A percentile compares a stretch with the other conserved stretches of the same genome.
Evolutionary conservation across 2,797 vertebrate species (phyloP).

Genomic region (Ibycter americanus): DNA sequence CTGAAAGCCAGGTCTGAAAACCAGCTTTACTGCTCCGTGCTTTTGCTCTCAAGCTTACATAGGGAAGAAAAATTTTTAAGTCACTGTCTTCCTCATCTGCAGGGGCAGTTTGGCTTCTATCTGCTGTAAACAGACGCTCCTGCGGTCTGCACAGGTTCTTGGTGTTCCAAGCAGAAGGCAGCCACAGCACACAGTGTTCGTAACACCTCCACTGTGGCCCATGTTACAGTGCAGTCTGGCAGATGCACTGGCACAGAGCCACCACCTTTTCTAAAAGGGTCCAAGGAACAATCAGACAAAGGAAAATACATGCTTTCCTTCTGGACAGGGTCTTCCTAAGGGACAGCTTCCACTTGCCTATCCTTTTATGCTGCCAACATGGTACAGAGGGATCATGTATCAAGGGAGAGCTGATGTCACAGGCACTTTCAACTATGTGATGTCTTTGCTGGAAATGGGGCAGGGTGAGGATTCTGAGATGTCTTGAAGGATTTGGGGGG

Average conservation of each 20-base stretch:
- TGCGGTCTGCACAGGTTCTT: not conserved
- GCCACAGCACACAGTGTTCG: not conserved
- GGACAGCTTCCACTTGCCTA: not conserved
- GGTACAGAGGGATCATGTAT: rapidly evolving
- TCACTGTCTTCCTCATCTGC: not conserved
- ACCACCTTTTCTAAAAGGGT: not conserved
- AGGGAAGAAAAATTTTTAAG: not conserved
- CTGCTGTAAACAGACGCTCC: not conserved
- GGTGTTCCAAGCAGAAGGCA: not conserved
- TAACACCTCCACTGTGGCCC: not conserved
- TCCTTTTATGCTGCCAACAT: not conserved
- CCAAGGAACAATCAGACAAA: not conserved
- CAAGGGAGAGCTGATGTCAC: not conserved
- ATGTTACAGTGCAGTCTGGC: not conserved
- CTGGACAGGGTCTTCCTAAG: not conserved
- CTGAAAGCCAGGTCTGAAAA: not conserved
- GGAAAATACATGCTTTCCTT: not conserved
- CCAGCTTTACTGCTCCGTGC: not conserved
- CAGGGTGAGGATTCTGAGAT: not conserved
- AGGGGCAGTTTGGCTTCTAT: not conserved
- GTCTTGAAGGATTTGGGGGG: not conserved
- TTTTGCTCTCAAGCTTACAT: not conserved
- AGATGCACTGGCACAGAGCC: not conserved
- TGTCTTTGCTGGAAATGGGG: not conserved
- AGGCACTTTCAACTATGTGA: not conserved